Evolutionary conservation across 2,797 vertebrate genomes (phyloP), one percentile per base, ranked within the genome.

Genomic region (Sebastes oblongus): DNA sequence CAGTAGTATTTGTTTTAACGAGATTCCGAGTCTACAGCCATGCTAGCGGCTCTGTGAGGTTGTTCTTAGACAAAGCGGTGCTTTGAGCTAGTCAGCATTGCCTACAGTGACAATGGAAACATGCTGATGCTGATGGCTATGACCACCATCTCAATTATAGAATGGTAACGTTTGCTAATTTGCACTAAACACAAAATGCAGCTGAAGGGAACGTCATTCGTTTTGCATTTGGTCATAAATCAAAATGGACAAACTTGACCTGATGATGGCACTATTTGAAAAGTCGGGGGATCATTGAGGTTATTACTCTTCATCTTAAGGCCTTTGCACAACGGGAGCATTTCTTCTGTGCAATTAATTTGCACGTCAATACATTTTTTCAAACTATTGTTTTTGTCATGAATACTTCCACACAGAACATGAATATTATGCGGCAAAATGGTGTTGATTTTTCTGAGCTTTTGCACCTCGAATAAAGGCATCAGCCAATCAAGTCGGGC

Each of bases 341-440:
- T 20, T 50, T 50, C 3, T 20, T 50, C 42, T 8, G 42, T 50
- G 42, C 0, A 7, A 50, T 50, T 52, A 9, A 52, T 52, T 52
- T 52, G 50, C 50, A 52, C 0, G 20, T 50, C 50, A n/a, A n/a
- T 52, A 52, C 0, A n/a, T 52, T n/a, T 52, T 54, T 10, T n/a
- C 9, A n/a, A 52, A 0, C 9, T 52, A n/a, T 52, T 52, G 50
- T 52, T 20, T 52, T n/a, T n/a, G 14, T 52, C 50, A 52, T n/a
- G 8, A 11, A n/a, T 52, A 52, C 50, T 52, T n/a, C n/a, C 50
- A 52, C 50, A 52, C 50, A 5, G 9, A 52, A 52, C 20, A 52
- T 0, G 0, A 52, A 52, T 52, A 52, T 52, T 52, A 46, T 20
- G 42, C 16, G 0, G 16, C 42, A 46, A 18, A 46, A 46, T 0